Conservation (phyloP, 2,888 invertebrate genomes). For the Leucophora obtusa region DNA sequence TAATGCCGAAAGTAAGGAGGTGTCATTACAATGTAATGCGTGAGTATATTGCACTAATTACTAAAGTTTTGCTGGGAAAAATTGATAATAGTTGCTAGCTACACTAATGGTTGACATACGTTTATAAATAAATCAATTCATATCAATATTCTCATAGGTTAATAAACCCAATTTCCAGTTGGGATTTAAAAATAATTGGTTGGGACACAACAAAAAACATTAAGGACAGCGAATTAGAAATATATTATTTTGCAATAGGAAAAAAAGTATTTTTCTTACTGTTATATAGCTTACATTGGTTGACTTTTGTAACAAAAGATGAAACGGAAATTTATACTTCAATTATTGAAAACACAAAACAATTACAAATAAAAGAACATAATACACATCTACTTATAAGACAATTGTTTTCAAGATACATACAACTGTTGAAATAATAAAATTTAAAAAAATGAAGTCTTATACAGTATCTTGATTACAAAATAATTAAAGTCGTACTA, state of each 20-base stretch:
- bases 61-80: too few relatives aligned
- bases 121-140: constrained; percentile 55
- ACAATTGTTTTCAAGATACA: constrained; percentile 26
- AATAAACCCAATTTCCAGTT: constrained; percentile 51
- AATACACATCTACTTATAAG: not conserved
- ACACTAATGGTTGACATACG: constrained; percentile 41
- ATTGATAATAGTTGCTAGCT: not conserved
- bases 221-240: constrained; percentile 34
- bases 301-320: constrained; percentile 48
- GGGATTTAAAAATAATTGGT: constrained; percentile 46
- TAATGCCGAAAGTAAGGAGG: too few relatives aligned
- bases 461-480: constrained; percentile 49
- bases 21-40: too few relatives aligned
- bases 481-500: constrained; percentile 46
- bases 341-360: constrained; percentile 45
- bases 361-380: not conserved
- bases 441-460: constrained; percentile 17
- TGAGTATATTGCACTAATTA: too few relatives aligned
- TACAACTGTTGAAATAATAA: constrained; percentile 12
- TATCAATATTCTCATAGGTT: constrained; percentile 36
- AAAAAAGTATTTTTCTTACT: not conserved
- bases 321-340: constrained; percentile 59
- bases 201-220: constrained; percentile 9
- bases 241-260: not conserved
- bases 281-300: constrained; percentile 23